These are phyloP conservation scores for rat (Rattus norvegicus) DNA, from an alignment of 2,113 vertebrate species.

Conservation along the genomic window DNA sequence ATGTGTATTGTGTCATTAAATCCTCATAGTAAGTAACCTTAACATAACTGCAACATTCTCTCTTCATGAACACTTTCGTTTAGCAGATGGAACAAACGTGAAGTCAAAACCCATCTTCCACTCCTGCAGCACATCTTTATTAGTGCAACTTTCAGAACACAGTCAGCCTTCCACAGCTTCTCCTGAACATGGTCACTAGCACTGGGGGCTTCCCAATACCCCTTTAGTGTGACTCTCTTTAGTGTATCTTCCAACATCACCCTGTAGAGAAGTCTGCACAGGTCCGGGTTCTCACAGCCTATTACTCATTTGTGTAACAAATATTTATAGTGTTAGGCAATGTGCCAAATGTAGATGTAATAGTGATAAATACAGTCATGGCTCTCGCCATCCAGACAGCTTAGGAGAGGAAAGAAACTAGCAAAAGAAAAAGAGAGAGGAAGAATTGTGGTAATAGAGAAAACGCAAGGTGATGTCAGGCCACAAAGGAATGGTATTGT, in stretches of 20 bases:
- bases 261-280: neutral
- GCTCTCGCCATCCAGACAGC: neutral
- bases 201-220: neutral
- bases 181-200: constrained; percentile 7
- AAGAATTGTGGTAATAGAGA: neutral
- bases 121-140: neutral
- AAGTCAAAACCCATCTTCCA: neutral
- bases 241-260: neutral
- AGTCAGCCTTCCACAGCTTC: constrained; percentile 12
- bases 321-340: neutral
- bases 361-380: neutral
- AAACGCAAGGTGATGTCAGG: neutral
- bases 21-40: constrained; percentile 15
- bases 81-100: neutral
- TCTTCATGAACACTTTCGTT: constrained; percentile 19
- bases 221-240: too few relatives aligned
- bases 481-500: neutral
- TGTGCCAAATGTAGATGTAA: neutral
- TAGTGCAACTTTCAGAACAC: constrained; percentile 7
- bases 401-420: neutral
- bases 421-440: neutral
- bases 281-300: neutral
- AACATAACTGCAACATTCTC: neutral
- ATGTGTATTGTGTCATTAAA: neutral
- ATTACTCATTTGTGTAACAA: neutral